These are phyloP conservation scores for Bos javanicus DNA, from an alignment of 2,113 vertebrate species.

Conservation along the genomic window DNA sequence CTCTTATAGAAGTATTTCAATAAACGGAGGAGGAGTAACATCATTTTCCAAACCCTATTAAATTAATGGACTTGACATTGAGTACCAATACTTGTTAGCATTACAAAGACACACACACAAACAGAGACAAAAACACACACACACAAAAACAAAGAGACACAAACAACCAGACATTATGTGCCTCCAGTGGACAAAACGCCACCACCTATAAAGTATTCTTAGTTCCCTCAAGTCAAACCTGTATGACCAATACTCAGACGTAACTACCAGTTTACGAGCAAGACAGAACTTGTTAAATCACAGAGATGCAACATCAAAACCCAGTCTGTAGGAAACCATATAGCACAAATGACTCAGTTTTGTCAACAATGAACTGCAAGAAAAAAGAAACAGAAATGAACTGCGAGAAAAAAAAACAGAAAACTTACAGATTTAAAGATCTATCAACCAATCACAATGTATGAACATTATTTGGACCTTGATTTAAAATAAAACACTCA, in stretches of 20 bases:
- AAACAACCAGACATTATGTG: background rate
- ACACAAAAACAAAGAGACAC: background rate
- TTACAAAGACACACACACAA: background rate
- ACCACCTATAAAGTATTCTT: background rate
- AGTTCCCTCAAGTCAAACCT: background rate
- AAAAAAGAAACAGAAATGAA: background rate
- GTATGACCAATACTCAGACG: background rate
- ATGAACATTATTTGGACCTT: background rate
- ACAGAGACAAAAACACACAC: background rate
- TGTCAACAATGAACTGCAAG: background rate
- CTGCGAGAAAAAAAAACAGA: background rate
- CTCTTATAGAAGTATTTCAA: background rate
- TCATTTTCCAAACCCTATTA: background rate
- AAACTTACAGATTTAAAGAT: background rate
- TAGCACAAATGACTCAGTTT: background rate
- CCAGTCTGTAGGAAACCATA: background rate
- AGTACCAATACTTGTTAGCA: background rate
- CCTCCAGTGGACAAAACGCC: background rate
- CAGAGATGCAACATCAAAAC: conserved; percentile 3
- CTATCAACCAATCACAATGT: background rate
- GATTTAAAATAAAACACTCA: background rate
- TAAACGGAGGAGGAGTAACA: background rate
- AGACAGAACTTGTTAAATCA: background rate
- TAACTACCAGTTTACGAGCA: background rate
- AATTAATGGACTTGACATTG: background rate